Evolutionary conservation across 2,113 vertebrate genomes (phyloP), one percentile per base, ranked within the genome.

Genomic region (Leucopsar rothschildi): DNA sequence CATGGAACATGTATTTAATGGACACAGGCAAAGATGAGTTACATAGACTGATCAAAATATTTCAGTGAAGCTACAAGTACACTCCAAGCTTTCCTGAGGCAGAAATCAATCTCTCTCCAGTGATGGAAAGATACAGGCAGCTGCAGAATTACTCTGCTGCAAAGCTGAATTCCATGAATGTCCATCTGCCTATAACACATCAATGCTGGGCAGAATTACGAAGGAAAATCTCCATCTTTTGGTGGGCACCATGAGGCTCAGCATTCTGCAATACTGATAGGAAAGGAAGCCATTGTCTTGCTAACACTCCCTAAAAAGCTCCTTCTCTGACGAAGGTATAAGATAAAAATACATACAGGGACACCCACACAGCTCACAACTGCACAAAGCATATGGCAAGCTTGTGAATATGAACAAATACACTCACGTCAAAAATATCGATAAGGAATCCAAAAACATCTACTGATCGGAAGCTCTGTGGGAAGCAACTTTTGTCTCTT

Each of bases 61-160:
- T 78, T 69, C 8, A 80, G 82, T 14, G 18, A 85, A 64, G 70
- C 69, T 93, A 16, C 71, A 83, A 90, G 78, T 76, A 92, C 28
- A 63, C 71, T 83, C 82, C 68, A 86, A 77, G 95, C 80, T 90
- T 86, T 95, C 94, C 94, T 45, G 61, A 84, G 82, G 96, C 88
- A 96, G 82, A 91, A 96, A 95, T 84, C 73, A 56, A 87, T 95
- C 78, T 85, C 86, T 82, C 73, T 88, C 66, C 90, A 79, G 81
- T 21, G 71, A 93, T 40, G 42, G 91, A 88, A 96, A 92, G 71
- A 72, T 35, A 42, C 57, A 94, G 71, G 17, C 73, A 85, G 64
- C 66, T 44, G 69, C 55, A 90, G 83, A 69, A 93, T 12, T 29
- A 19, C 66, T 33, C 59, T 63, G 64, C 71, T 66, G 65, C 91